Evolutionary conservation across 1,140 invertebrate genomes (phyloP).

Genomic region (Gryllus bimaculatus): DNA sequence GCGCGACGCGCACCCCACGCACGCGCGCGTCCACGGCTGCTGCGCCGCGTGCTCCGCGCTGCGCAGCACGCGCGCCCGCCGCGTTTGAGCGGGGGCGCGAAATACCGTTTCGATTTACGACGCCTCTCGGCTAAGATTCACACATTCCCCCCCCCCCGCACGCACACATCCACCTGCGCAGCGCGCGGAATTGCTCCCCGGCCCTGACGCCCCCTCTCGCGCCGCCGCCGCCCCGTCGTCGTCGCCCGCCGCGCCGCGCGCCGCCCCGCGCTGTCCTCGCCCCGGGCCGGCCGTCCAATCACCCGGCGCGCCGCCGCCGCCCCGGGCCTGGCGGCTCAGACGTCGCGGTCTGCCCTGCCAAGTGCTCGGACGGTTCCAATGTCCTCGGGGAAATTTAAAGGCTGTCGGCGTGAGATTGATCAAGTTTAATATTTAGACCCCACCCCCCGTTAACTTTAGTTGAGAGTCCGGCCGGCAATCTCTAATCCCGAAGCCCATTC

Average conservation of each 20-base stretch:
- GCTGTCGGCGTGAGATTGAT: background rate
- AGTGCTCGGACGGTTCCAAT: background rate
- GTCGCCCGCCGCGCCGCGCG: too few relatives aligned
- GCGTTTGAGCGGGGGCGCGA: background rate
- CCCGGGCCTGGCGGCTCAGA: too few relatives aligned
- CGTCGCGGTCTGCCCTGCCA: too few relatives aligned
- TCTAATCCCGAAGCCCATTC: background rate
- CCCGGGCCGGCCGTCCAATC: background rate
- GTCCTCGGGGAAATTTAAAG: conserved; percentile 3
- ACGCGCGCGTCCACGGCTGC: too few relatives aligned
- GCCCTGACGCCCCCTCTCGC: background rate
- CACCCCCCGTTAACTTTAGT: background rate
- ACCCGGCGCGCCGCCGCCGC: background rate
- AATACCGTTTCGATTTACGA: background rate
- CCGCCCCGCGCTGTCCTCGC: background rate
- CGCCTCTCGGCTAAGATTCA: background rate
- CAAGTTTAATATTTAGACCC: background rate
- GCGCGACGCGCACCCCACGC: background rate
- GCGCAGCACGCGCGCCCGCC: background rate
- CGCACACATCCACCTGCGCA: too few relatives aligned
- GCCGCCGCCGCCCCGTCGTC: background rate
- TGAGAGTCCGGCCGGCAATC: background rate
- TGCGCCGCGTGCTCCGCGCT: too few relatives aligned
- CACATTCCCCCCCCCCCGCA: background rate
- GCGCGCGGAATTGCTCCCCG: too few relatives aligned